Percentiles rank a stretch among this genome's conserved stretches.
Evolutionary conservation across 2,888 invertebrate species (phyloP).

Genomic region (Acrobasis consociella): DNA sequence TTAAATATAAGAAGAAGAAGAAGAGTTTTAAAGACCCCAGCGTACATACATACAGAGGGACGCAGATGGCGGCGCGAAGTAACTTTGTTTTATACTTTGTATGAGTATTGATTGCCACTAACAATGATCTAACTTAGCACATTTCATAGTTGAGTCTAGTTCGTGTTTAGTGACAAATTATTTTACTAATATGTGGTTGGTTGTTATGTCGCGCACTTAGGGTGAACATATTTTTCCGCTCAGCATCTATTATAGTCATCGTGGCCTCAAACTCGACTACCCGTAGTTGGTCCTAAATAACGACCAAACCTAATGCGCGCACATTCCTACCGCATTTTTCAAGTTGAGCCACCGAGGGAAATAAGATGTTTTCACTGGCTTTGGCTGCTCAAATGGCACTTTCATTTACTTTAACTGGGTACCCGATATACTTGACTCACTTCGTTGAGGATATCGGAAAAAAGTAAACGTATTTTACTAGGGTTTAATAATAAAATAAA

Average conservation of each 20-base stretch:
- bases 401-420: conserved; percentile 40
- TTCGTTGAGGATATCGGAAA: background rate
- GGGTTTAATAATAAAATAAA: background rate
- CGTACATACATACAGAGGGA: no score
- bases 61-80: no score
- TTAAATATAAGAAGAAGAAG: no score
- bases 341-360: conserved; percentile 54
- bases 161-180: conserved; percentile 43
- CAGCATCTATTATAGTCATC: conserved; percentile 62
- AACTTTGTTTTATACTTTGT: no score
- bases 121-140: no score
- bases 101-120: no score
- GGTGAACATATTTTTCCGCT: conserved; percentile 55
- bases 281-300: conserved; percentile 52
- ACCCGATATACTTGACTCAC: background rate
- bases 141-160: no score
- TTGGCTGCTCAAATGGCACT: conserved; percentile 43
- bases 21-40: no score
- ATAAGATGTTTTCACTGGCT: conserved; percentile 46
- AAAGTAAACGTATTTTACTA: background rate
- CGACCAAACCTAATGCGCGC: conserved; percentile 63
- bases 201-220: conserved; percentile 53
- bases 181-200: conserved; percentile 45
- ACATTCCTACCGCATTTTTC: conserved; percentile 65
- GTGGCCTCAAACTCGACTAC: conserved; percentile 49